Evolutionary conservation across 2,888 invertebrate species (phyloP).

Genomic region (Xiphydria camelus): DNA sequence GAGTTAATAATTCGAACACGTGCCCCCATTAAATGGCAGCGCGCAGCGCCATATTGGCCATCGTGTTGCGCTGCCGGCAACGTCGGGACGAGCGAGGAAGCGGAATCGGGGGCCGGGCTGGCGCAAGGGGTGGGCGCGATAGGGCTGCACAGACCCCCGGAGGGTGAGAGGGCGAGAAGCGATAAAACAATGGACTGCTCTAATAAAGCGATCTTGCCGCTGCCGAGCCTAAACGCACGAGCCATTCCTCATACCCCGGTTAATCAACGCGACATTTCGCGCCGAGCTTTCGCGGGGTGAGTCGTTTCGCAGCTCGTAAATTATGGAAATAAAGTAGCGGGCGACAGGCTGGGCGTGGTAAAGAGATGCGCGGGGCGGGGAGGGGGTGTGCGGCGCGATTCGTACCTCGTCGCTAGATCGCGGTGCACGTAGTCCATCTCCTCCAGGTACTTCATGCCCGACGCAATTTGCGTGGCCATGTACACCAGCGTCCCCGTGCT

Average conservation of each 20-base stretch:
- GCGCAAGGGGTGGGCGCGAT: constrained; percentile 1
- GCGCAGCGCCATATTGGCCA: constrained; percentile 27
- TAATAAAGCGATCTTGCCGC: constrained; percentile 30
- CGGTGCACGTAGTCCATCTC: constrained; percentile 83
- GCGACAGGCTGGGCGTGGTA: background rate
- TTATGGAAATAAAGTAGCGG: constrained; percentile 2
- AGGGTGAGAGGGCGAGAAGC: constrained; percentile 16
- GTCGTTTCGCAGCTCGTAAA: constrained; percentile 13
- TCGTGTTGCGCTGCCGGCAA: constrained; percentile 18
- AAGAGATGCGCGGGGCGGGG: too few relatives aligned
- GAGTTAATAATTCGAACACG: constrained; percentile 53
- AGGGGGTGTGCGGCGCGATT: background rate
- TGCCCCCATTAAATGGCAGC: constrained; percentile 37
- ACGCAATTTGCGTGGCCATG: constrained; percentile 86
- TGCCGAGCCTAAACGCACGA: constrained; percentile 6
- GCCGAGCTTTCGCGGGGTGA: background rate
- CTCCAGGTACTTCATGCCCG: constrained; percentile 90
- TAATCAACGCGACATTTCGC: constrained; percentile 10
- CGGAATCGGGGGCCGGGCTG: too few relatives aligned
- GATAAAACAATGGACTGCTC: constrained; percentile 36
- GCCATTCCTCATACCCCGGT: constrained; percentile 7
- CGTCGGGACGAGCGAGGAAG: background rate
- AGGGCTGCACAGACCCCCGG: background rate
- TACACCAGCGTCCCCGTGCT: constrained; percentile 84
- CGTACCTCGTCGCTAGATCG: constrained; percentile 80